These are phyloP conservation scores for Apteryx mantelli DNA, from an alignment of 2,113 vertebrate species.

Conservation along the genomic window DNA sequence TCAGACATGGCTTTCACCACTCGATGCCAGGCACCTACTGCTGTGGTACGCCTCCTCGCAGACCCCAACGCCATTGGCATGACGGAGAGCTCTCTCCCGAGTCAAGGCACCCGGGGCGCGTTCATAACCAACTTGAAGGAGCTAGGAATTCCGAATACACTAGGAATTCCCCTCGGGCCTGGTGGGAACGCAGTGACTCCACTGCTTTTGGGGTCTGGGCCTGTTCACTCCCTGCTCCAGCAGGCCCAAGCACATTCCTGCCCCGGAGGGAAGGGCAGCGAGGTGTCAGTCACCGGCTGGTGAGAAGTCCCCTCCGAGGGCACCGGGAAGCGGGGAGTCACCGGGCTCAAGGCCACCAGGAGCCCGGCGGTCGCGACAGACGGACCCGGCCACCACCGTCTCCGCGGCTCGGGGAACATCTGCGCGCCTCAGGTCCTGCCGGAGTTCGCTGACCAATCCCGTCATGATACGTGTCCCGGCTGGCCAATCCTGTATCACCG, in stretches of 20 bases:
- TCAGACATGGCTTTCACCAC: fast-evolving
- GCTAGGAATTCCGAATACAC: neutral
- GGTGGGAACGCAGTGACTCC: fast-evolving
- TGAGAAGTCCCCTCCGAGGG: neutral
- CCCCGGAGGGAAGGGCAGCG: too few relatives aligned
- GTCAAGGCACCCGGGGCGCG: fast-evolving
- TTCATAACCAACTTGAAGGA: neutral
- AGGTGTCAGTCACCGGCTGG: fast-evolving
- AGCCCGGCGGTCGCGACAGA: fast-evolving
- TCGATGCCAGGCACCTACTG: fast-evolving
- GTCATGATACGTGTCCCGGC: neutral
- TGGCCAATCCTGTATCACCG: neutral
- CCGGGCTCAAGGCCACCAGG: fast-evolving
- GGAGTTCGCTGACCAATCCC: neutral
- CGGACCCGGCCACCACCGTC: fast-evolving
- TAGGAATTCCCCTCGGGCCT: neutral
- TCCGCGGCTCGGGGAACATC: neutral
- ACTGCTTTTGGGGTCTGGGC: fast-evolving
- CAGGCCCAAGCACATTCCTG: fast-evolving
- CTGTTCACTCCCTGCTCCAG: neutral
- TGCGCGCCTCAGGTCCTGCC: neutral
- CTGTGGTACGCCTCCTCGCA: fast-evolving
- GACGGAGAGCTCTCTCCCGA: fast-evolving
- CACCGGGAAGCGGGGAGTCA: fast-evolving
- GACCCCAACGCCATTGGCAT: neutral